These are phyloP conservation scores for Doryteuthis pealeii DNA, from an alignment of 1,140 invertebrate species.

Conservation along the genomic window DNA sequence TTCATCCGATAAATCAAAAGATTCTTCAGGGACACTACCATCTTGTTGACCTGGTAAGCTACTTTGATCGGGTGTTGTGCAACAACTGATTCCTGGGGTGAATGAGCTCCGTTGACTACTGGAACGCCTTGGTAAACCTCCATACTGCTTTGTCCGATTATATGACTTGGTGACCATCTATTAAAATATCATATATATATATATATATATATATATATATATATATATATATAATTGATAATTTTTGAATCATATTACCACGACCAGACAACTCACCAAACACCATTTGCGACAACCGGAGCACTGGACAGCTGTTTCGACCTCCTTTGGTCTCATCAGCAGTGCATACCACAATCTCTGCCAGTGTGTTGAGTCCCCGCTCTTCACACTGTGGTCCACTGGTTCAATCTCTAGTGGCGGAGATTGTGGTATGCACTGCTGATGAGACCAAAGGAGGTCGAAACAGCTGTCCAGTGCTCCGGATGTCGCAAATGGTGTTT, in stretches of 20 bases:
- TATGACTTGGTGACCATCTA: neutral
- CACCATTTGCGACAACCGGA: neutral
- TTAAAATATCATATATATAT: neutral
- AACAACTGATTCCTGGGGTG: neutral
- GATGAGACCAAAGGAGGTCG: no score
- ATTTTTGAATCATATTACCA: neutral
- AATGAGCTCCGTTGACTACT: neutral
- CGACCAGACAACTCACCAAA: no score
- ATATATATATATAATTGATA: neutral
- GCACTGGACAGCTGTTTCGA: neutral
- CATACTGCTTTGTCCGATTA: neutral
- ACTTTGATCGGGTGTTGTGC: neutral
- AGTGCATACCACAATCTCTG: no score
- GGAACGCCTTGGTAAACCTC: neutral
- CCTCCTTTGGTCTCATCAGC: no score
- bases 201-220: neutral
- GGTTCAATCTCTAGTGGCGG: no score
- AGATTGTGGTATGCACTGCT: no score
- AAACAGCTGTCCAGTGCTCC: no score
- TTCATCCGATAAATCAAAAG: neutral
- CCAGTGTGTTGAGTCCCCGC: no score
- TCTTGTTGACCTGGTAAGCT: neutral
- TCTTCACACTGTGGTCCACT: no score
- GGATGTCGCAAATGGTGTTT: no score
- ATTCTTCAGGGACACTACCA: slow-evolving; percentile 1